phyloP scores from a whole-genome alignment of 2,797 vertebrate genomes.

The Poecilia picta region DNA sequence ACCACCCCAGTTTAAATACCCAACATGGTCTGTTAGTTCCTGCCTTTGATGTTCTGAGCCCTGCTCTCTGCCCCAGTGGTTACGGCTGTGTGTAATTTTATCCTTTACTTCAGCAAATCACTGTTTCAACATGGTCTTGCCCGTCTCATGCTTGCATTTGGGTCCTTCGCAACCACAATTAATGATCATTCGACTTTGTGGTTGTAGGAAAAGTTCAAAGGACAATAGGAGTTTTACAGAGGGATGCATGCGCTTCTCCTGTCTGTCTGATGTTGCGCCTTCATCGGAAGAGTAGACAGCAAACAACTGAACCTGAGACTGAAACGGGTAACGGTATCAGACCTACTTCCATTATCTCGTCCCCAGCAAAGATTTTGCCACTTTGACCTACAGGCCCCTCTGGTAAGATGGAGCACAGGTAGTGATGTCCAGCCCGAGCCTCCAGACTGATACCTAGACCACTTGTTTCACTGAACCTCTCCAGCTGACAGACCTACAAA shows the following conservation, averaged over 20 bases:
- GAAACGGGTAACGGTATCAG: not conserved
- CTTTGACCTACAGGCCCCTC: slow-evolving; percentile 92
- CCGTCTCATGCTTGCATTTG: not conserved
- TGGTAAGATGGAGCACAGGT: slow-evolving; percentile 89
- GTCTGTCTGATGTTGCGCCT: slow-evolving; percentile 1
- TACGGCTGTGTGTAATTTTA: not conserved
- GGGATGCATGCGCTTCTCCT: not conserved
- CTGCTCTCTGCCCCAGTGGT: not conserved
- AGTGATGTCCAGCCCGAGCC: slow-evolving; percentile 90
- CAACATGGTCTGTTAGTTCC: not conserved
- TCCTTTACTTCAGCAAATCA: not conserved
- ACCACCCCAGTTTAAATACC: not conserved
- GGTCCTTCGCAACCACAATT: not conserved
- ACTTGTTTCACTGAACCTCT: slow-evolving; percentile 91
- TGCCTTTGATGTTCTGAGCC: not conserved
- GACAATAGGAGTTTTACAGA: not conserved
- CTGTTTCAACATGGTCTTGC: not conserved
- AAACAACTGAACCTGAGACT: not conserved
- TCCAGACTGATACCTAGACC: slow-evolving; percentile 94
- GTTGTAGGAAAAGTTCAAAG: not conserved
- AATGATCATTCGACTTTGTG: not conserved
- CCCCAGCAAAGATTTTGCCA: slow-evolving; percentile 85
- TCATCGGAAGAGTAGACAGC: slow-evolving; percentile 8
- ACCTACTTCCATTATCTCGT: slow-evolving; percentile 92
- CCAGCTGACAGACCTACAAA: slow-evolving; percentile 87